These are phyloP conservation scores for Callinectes sapidus DNA, from an alignment of 2,888 invertebrate species.

Conservation along the genomic window DNA sequence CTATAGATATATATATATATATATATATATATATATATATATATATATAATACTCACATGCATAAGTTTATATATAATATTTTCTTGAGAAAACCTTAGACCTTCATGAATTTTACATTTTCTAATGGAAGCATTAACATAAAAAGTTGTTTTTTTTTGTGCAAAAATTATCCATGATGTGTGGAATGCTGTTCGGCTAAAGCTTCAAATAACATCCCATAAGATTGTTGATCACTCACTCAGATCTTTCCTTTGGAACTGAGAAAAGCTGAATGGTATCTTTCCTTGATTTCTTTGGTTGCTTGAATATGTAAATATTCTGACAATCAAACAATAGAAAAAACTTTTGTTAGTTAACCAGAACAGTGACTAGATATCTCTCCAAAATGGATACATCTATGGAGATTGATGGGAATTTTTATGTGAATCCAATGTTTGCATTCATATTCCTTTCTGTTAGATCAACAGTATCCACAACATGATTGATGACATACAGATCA, in stretches of 20 bases:
- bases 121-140: background rate
- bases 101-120: background rate
- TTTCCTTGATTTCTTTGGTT: background rate
- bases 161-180: background rate
- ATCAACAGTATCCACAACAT: too few relatives aligned
- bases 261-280: background rate
- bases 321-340: background rate
- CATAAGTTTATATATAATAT: constrained; percentile 18
- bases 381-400: background rate
- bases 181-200: background rate
- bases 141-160: background rate
- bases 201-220: background rate
- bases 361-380: background rate
- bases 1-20: constrained; percentile 17
- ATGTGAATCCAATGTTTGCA: too few relatives aligned
- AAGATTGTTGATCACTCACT: background rate
- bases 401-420: too few relatives aligned
- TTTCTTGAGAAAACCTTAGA: background rate
- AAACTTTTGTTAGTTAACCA: background rate
- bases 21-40: constrained; percentile 45
- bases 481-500: too few relatives aligned
- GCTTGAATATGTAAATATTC: background rate
- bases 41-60: constrained; percentile 19
- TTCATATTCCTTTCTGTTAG: too few relatives aligned
- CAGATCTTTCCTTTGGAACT: background rate